phyloP scores from a whole-genome alignment of 1,140 invertebrate species.

The Diuraphis noxia region DNA sequence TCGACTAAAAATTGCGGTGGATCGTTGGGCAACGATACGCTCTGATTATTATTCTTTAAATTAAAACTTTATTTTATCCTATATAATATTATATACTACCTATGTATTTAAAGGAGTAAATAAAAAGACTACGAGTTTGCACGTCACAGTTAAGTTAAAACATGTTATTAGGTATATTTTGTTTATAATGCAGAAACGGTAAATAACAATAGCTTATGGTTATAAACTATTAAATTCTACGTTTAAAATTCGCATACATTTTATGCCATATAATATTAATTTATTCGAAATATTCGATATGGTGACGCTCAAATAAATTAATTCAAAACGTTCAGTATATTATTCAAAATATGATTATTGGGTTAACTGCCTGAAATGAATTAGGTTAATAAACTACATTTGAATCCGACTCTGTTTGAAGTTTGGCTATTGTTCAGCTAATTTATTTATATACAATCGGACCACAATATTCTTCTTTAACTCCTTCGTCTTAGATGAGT shows the following conservation, averaged over 20 bases:
- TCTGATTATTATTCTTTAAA: background rate
- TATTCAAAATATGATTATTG: background rate
- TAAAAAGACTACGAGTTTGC: background rate
- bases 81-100: background rate
- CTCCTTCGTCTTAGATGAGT: background rate
- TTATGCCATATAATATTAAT: background rate
- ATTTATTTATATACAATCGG: conserved; percentile 1
- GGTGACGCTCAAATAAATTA: background rate
- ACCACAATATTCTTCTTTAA: background rate
- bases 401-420: background rate
- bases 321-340: background rate
- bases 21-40: background rate
- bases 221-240: background rate
- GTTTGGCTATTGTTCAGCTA: background rate
- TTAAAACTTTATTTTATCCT: background rate
- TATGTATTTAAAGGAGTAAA: background rate
- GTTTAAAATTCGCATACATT: background rate
- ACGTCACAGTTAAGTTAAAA: background rate
- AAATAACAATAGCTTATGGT: background rate
- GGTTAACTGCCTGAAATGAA: background rate
- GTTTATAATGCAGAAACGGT: background rate
- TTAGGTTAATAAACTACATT: conserved; percentile 10
- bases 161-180: background rate
- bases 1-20: background rate
- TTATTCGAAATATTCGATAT: background rate